These are phyloP conservation scores for Dicyrtomina minuta DNA, from an alignment of 2,888 invertebrate species.

Conservation along the genomic window DNA sequence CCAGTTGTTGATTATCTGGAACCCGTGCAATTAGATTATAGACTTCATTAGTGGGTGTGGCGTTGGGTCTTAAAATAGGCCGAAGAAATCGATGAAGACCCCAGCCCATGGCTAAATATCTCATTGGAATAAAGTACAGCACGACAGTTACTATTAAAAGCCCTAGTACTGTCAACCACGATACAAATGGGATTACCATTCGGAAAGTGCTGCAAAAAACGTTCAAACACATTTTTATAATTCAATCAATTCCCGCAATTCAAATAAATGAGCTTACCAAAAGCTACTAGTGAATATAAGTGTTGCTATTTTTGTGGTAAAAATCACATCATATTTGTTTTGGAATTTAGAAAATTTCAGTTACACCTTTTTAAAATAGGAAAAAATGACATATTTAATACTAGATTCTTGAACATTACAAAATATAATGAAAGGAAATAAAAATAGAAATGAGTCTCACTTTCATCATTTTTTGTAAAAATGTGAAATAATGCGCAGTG, in stretches of 20 bases:
- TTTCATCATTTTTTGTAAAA: too few species aligned
- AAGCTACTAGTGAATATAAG: too few species aligned
- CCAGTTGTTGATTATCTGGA: slow-evolving; percentile 52
- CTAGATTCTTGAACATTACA: too few species aligned
- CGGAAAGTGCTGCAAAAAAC: slow-evolving; percentile 49
- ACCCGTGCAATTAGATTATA: slow-evolving; percentile 52
- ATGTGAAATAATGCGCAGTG: too few species aligned
- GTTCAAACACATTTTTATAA: slow-evolving; percentile 2
- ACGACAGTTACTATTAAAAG: slow-evolving; percentile 48
- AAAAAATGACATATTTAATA: too few species aligned
- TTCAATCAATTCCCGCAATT: neutral
- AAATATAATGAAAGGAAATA: too few species aligned
- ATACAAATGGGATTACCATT: slow-evolving; percentile 52
- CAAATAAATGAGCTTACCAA: neutral
- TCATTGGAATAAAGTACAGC: slow-evolving; percentile 49
- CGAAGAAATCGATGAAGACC: slow-evolving; percentile 51
- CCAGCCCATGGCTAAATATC: slow-evolving; percentile 53
- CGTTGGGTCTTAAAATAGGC: slow-evolving; percentile 49
- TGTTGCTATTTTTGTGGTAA: too few species aligned
- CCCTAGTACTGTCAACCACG: slow-evolving; percentile 49
- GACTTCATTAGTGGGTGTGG: slow-evolving; percentile 51
- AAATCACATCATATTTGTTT: too few species aligned
- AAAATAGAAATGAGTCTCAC: too few species aligned
- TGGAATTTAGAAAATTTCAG: too few species aligned
- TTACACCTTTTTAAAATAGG: too few species aligned